phyloP scores from a whole-genome alignment of 2,888 invertebrate species.

The Tubulanus polymorphus region DNA sequence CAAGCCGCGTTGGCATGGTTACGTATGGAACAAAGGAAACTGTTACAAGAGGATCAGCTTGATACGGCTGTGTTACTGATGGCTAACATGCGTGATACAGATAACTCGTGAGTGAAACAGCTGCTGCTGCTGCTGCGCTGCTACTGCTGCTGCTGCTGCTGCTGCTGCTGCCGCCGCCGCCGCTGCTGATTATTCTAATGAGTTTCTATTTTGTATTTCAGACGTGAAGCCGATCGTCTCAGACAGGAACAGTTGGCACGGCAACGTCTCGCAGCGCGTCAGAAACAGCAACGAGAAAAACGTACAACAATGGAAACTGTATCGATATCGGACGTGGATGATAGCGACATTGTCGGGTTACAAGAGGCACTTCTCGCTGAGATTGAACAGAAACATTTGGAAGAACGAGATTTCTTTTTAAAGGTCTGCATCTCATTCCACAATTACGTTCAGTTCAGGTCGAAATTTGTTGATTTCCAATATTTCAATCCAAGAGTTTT shows the following conservation, averaged over 20 bases:
- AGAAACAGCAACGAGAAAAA: conserved; percentile 12
- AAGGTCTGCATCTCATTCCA: conserved; percentile 27
- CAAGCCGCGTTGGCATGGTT: conserved; percentile 31
- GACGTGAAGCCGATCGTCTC: conserved; percentile 15
- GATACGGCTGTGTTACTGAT: conserved; percentile 36
- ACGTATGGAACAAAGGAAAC: conserved; percentile 31
- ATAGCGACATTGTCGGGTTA: conserved; percentile 26
- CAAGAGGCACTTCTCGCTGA: conserved; percentile 31
- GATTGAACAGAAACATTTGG: conserved; percentile 33
- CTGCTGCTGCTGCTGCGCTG: too few relatives aligned
- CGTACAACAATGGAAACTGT: conserved; percentile 13
- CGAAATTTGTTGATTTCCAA: too few relatives aligned
- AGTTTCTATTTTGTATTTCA: too few relatives aligned
- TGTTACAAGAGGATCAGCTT: conserved; percentile 34
- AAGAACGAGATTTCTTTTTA: conserved; percentile 33
- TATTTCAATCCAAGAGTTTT: too few relatives aligned
- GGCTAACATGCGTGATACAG: too few relatives aligned
- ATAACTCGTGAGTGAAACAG: too few relatives aligned
- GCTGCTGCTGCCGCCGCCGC: too few relatives aligned
- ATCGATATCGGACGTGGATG: conserved; percentile 21
- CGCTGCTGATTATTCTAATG: too few relatives aligned
- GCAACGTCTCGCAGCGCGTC: conserved; percentile 31
- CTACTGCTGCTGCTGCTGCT: too few relatives aligned
- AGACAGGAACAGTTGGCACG: conserved; percentile 35
- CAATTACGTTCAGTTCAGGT: too few relatives aligned